Conservation (phyloP, 2,113 vertebrate genomes). For the Corythornis vintsioides region DNA sequence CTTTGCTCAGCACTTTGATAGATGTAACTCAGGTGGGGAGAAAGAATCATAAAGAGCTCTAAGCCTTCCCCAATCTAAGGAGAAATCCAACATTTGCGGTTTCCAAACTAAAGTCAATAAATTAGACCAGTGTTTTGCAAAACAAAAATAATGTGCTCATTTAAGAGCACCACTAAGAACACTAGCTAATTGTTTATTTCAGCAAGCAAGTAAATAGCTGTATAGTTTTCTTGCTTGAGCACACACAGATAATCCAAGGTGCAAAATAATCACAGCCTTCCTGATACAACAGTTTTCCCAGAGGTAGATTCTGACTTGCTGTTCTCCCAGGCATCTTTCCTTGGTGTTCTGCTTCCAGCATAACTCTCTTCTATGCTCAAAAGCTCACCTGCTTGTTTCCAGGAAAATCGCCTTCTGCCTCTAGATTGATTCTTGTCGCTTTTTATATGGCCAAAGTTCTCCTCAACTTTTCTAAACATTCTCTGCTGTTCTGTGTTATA, state of each 20-base stretch:
- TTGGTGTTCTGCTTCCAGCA: neutral
- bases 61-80: neutral
- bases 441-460: neutral
- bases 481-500: neutral
- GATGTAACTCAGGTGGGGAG: neutral
- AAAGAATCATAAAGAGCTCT: neutral
- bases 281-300: slow-evolving; percentile 25
- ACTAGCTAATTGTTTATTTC: neutral
- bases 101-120: slow-evolving; percentile 24
- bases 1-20: slow-evolving; percentile 6
- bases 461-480: neutral
- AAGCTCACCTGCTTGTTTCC: neutral
- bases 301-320: neutral
- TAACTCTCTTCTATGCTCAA: neutral
- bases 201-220: neutral
- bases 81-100: neutral
- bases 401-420: neutral
- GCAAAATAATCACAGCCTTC: neutral
- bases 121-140: slow-evolving; percentile 9
- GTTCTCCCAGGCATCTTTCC: neutral
- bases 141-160: neutral
- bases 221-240: slow-evolving; percentile 37
- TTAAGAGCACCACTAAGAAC: neutral
- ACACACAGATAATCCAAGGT: slow-evolving; percentile 31
- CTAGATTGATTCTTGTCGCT: neutral